A percentile compares a stretch with the other conserved stretches of the same genome.
phyloP scores from a whole-genome alignment of 1,140 invertebrate genomes.

The Drosophila serrata region DNA sequence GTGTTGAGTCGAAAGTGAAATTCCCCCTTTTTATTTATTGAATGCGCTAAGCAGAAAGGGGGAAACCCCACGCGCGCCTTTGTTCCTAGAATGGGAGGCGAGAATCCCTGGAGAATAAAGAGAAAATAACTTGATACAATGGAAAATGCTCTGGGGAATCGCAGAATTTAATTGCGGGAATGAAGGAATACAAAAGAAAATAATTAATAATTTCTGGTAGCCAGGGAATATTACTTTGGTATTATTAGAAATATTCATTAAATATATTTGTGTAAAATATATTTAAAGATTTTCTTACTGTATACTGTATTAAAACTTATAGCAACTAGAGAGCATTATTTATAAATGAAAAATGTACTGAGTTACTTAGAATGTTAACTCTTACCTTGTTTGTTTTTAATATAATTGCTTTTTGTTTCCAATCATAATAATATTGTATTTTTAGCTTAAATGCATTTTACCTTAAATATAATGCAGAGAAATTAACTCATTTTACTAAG shows the following conservation, averaged over 20 bases:
- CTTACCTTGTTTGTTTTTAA: no score
- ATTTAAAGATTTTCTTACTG: no score
- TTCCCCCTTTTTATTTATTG: slow-evolving; percentile 63
- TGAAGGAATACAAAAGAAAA: neutral
- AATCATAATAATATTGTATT: neutral
- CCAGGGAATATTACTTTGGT: neutral
- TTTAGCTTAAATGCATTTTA: rapidly evolving
- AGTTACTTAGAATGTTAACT: no score
- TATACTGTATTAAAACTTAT: no score
- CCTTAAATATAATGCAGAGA: neutral
- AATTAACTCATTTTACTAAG: neutral
- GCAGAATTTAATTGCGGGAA: slow-evolving; percentile 10
- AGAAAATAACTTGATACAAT: slow-evolving; percentile 3
- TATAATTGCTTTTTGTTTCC: no score
- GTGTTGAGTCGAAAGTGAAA: slow-evolving; percentile 69
- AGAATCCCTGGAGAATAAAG: neutral
- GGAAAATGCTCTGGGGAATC: slow-evolving; percentile 12
- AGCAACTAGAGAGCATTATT: no score
- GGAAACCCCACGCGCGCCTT: neutral
- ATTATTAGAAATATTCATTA: neutral
- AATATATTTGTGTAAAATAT: neutral
- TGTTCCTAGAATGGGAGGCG: neutral
- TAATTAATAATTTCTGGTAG: neutral
- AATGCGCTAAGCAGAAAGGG: slow-evolving; percentile 45
- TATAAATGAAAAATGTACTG: no score